These are phyloP conservation scores for Mustela nigripes DNA, from an alignment of 2,113 vertebrate species.

Conservation along the genomic window DNA sequence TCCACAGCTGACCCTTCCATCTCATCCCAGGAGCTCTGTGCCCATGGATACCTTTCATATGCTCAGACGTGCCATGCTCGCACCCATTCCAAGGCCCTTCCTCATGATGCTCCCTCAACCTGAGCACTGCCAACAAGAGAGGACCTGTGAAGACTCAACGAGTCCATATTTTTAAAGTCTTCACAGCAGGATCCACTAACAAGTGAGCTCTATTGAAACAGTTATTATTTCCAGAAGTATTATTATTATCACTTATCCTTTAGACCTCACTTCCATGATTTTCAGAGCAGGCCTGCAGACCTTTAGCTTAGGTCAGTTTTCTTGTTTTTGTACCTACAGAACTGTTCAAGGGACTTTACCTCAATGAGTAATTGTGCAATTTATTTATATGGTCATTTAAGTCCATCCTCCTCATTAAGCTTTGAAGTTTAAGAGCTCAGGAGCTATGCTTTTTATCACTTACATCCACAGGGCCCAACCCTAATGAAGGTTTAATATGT, in stretches of 20 bases:
- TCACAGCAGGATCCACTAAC: too few species aligned
- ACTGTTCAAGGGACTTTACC: not conserved
- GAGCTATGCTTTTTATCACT: not conserved
- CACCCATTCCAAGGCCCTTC: not conserved
- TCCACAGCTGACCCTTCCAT: not conserved
- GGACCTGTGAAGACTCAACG: not conserved
- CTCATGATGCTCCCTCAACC: not conserved
- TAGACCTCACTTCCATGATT: not conserved
- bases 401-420: not conserved
- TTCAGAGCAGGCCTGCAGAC: not conserved
- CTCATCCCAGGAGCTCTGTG: not conserved
- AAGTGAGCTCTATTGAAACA: not conserved
- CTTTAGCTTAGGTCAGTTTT: not conserved
- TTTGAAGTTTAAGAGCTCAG: not conserved
- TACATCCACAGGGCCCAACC: not conserved
- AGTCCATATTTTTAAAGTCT: too few species aligned
- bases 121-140: not conserved
- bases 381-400: not conserved
- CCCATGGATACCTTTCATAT: not conserved
- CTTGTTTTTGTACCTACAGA: not conserved
- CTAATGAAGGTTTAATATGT: not conserved
- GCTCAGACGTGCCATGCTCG: not conserved
- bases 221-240: not conserved
- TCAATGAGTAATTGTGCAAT: not conserved
- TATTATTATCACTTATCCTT: not conserved